Base-by-base conservation (phyloP, 2,113 vertebrate species). In the Corythaixoides concolor region DNA sequence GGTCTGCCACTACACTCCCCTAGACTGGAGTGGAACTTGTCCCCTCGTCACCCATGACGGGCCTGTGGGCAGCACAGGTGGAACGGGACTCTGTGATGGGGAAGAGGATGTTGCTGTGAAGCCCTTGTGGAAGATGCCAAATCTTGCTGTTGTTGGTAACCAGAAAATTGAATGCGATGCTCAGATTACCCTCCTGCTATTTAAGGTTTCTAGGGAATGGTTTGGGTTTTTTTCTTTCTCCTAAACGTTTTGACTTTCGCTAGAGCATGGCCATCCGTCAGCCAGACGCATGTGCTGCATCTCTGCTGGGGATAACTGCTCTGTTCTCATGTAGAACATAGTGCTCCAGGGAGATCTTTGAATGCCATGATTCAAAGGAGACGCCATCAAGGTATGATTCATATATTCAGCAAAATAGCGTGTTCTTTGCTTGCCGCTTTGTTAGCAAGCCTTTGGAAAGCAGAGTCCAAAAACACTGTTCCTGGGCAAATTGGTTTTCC, bases 341-440 rank as follows among this genome's bases (percentile, higher is more conserved):
- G 80, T 45, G 58, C 92, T 95, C 95, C 55, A 27, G 79, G 86
- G 82, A 88, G 84, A 89, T 66, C 89, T 93, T 76, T 97, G 95
- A 92, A 91, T 89, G 75, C 70, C 37, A 4, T 43, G 74, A 89
- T 93, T 97, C 91, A 92, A 91, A 90, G 95, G 62, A 95, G 75
- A 93, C 55, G 45, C 84, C 87, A 64, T 88, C 74, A 77, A 95
- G 95, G 95, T 96, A 95, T 87, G 85, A 85, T 93, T 96, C 72
- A 63, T 93, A 78, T 87, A 64, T 87, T 90, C 84, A 63, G 77
- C 70, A 69, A 82, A 95, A 56, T 43, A 28, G 17, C 8, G 18
- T 73, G n/a, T 66, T 82, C 90, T 89, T 79, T 91, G 62, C 92
- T 96, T 1, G 2, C 66, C 85, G 80, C 74, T 88, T 94, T 91